These are phyloP conservation scores for Octonoba sinensis DNA, from an alignment of 2,888 invertebrate genomes.

Conservation along the genomic window DNA sequence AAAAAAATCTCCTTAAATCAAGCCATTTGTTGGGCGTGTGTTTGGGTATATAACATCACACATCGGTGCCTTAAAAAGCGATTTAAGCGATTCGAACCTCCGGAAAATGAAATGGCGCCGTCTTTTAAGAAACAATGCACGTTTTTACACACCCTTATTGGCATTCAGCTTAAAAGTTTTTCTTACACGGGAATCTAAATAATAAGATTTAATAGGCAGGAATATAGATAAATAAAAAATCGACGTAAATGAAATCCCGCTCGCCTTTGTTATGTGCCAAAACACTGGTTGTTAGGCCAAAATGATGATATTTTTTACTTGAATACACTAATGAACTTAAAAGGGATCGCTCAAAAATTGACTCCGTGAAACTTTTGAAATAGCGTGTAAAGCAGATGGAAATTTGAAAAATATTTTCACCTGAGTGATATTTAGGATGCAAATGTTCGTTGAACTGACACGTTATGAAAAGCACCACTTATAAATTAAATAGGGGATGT, in stretches of 20 bases:
- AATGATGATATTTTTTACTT: background rate
- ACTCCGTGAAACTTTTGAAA: too few species aligned
- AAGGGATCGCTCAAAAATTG: background rate
- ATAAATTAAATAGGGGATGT: too few species aligned
- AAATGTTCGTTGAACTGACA: too few species aligned
- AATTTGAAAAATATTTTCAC: too few species aligned
- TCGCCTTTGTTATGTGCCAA: background rate
- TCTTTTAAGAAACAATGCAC: slow-evolving; percentile 10
- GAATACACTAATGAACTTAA: background rate
- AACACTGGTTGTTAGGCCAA: background rate
- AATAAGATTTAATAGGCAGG: background rate
- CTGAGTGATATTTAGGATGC: too few species aligned
- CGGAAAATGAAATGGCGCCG: slow-evolving; percentile 4
- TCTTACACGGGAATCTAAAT: background rate
- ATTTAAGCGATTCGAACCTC: slow-evolving; percentile 36
- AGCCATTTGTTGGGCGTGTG: slow-evolving; percentile 45
- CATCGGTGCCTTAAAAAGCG: slow-evolving; percentile 30
- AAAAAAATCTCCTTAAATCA: slow-evolving; percentile 18
- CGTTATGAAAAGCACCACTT: too few species aligned
- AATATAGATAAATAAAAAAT: slow-evolving; percentile 2
- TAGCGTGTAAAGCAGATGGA: too few species aligned
- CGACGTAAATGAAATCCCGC: background rate
- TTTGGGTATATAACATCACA: slow-evolving; percentile 20
- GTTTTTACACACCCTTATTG: slow-evolving; percentile 26
- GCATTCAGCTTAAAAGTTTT: background rate